Percentiles rank a stretch among this genome's conserved stretches.
These are phyloP conservation scores for Aix galericulata DNA, from an alignment of 2,113 vertebrate species.

Conservation along the genomic window DNA sequence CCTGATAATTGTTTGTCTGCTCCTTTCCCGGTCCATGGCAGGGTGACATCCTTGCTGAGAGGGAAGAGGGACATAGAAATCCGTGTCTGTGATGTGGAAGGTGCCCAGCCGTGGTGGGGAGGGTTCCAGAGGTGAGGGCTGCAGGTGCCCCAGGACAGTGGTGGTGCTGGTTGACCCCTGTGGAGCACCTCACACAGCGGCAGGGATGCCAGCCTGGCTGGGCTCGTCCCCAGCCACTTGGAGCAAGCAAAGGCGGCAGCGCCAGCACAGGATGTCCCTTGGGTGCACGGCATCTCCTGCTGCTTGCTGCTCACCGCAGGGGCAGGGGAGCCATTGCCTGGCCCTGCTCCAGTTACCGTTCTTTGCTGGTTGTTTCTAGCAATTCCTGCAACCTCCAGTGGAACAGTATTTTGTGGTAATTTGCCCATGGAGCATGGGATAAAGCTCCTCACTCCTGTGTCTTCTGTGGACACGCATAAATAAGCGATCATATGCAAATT, in stretches of 20 bases:
- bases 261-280: background rate
- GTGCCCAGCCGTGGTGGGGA: background rate
- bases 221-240: background rate
- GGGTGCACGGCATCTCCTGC: background rate
- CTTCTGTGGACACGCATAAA: background rate
- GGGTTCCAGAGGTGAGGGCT: background rate
- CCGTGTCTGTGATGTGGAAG: rapidly evolving
- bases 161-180: rapidly evolving
- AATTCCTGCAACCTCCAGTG: background rate
- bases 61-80: background rate
- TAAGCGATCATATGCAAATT: background rate
- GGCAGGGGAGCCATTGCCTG: background rate
- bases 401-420: background rate
- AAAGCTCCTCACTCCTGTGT: background rate
- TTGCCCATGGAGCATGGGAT: background rate
- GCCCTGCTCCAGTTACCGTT: rapidly evolving
- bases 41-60: background rate
- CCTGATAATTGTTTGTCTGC: background rate
- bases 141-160: background rate
- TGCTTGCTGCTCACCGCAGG: background rate
- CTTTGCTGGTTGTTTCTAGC: background rate
- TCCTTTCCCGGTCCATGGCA: background rate
- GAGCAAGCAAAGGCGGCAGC: background rate
- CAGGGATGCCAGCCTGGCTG: rapidly evolving
- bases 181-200: background rate